Evolutionary conservation across 2,888 invertebrate genomes (phyloP).

Genomic region (Caenorhabditis sinica): DNA sequence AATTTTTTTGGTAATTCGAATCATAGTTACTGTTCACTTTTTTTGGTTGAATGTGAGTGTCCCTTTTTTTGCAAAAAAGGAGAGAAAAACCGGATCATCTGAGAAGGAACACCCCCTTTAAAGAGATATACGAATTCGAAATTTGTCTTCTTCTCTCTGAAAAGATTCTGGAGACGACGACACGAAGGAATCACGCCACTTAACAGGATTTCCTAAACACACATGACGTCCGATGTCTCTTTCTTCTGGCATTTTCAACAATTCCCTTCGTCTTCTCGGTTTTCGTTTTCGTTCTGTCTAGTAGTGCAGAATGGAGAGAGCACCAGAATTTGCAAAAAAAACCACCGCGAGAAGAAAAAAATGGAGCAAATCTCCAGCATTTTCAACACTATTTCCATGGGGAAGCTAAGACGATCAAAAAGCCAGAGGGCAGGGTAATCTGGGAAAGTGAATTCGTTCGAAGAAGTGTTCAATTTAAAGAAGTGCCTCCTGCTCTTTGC

Average conservation of each 20-base stretch:
- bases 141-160: background rate
- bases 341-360: background rate
- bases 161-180: slow-evolving; percentile 20
- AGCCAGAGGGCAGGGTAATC: background rate
- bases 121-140: slow-evolving; percentile 24
- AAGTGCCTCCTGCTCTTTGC: no score
- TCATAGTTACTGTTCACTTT: slow-evolving; percentile 14
- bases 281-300: slow-evolving; percentile 13
- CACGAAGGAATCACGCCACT: slow-evolving; percentile 23
- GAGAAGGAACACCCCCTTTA: background rate
- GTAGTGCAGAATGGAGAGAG: slow-evolving; percentile 32
- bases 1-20: slow-evolving; percentile 29
- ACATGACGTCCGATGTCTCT: slow-evolving; percentile 30
- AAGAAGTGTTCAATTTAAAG: background rate
- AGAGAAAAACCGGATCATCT: slow-evolving; percentile 15
- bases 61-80: slow-evolving; percentile 4
- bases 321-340: background rate
- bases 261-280: background rate
- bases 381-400: background rate
- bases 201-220: slow-evolving; percentile 43
- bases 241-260: background rate
- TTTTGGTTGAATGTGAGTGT: background rate
- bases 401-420: background rate
- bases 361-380: background rate
- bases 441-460: background rate